Evolutionary conservation across 64 coral and sea anemone genomes (phyloP).

Genomic region (Montipora cactus): DNA sequence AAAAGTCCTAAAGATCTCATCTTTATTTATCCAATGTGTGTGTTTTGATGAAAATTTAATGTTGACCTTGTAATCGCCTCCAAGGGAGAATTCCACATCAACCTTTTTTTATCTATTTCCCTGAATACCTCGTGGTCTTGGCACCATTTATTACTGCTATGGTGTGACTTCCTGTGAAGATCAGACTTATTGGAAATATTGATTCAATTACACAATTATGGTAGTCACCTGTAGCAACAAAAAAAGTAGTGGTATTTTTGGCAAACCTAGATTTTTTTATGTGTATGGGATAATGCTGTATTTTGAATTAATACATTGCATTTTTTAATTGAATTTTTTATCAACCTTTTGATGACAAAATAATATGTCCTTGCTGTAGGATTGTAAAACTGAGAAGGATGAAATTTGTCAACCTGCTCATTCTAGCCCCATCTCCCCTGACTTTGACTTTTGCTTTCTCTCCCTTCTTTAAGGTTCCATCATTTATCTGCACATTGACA

Average conservation of each 20-base stretch:
- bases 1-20: too few species aligned
- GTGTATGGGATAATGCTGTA: neutral
- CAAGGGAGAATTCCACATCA: slow-evolving; percentile 44
- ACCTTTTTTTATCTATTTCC: slow-evolving; percentile 53
- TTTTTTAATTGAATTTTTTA: neutral
- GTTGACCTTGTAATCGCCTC: slow-evolving; percentile 60
- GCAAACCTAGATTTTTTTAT: too few species aligned
- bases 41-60: neutral
- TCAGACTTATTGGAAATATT: neutral
- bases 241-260: too few species aligned
- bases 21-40: neutral
- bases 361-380: slow-evolving; percentile 39
- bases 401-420: slow-evolving; percentile 53
- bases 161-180: slow-evolving; percentile 57
- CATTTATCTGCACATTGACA: neutral
- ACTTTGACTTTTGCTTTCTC: slow-evolving; percentile 25
- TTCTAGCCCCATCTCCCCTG: slow-evolving; percentile 52
- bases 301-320: neutral
- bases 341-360: slow-evolving; percentile 76
- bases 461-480: neutral
- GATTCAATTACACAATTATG: neutral
- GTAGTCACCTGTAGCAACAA: neutral
- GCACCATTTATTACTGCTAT: slow-evolving; percentile 33
- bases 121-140: slow-evolving; percentile 42
- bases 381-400: slow-evolving; percentile 65